Conservation (phyloP, 2,113 vertebrate species). For the Anarhynchus alexandrinus region DNA sequence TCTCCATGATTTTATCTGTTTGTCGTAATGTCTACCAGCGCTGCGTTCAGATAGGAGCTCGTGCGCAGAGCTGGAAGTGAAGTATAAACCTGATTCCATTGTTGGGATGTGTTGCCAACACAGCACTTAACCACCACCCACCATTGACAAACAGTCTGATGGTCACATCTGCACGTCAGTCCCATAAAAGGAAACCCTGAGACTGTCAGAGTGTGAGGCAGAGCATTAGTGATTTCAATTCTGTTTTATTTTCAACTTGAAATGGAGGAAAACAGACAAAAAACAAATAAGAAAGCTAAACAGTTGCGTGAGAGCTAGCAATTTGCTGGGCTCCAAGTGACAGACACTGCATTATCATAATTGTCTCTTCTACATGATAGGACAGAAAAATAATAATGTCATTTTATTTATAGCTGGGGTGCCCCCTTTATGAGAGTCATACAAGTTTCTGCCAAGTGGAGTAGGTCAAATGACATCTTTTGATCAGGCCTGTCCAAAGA, state of each 20-base stretch:
- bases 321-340: conserved; percentile 89
- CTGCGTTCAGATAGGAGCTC: conserved; percentile 20
- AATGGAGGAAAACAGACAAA: conserved; percentile 85
- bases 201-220: conserved; percentile 74
- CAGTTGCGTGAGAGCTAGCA: conserved; percentile 88
- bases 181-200: conserved; percentile 68
- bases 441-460: conserved; percentile 90
- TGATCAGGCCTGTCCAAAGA: conserved; percentile 99
- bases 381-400: conserved; percentile 99
- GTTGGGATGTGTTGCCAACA: conserved; percentile 39
- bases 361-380: conserved; percentile 99
- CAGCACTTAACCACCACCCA: conserved; percentile 57
- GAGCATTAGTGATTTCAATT: conserved; percentile 85
- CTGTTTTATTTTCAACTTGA: conserved; percentile 85
- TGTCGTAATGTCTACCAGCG: background rate
- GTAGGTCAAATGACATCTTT: conserved; percentile 99
- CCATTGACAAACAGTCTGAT: conserved; percentile 67
- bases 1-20: conserved; percentile 28
- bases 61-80: conserved; percentile 35
- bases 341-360: conserved; percentile 98
- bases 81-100: conserved; percentile 51
- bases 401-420: conserved; percentile 98
- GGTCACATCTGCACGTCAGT: conserved; percentile 76
- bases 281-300: conserved; percentile 88
- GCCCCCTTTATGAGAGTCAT: conserved; percentile 95